These are phyloP conservation scores for Neodon shergylaensis DNA, from an alignment of 2,113 vertebrate species.

Conservation along the genomic window DNA sequence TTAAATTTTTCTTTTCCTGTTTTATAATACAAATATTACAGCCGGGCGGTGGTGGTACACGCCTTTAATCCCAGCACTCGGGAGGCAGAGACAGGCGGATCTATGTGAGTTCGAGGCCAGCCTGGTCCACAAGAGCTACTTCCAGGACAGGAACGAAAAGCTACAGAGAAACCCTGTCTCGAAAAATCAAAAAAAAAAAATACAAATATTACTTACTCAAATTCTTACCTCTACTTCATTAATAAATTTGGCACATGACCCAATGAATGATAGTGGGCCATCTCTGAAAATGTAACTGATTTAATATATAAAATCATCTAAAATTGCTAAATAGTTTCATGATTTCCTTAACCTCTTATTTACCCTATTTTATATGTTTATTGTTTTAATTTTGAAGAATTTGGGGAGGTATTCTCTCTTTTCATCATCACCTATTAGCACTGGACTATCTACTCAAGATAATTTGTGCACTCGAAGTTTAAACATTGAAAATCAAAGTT, in stretches of 20 bases:
- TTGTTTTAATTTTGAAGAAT: not conserved
- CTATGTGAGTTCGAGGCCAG: too few species aligned
- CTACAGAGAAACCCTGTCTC: too few species aligned
- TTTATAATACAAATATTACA: not conserved
- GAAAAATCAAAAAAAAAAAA: too few species aligned
- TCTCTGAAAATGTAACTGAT: not conserved
- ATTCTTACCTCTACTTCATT: not conserved
- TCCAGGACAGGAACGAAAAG: too few species aligned
- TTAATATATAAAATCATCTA: not conserved
- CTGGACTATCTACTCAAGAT: constrained; percentile 39
- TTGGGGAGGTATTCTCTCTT: not conserved
- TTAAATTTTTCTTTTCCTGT: not conserved
- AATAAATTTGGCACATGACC: not conserved
- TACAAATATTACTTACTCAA: not conserved
- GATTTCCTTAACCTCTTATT: not conserved
- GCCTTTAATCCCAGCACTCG: too few species aligned
- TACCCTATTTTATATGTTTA: not conserved
- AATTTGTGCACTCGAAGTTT: not conserved
- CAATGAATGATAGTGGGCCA: not conserved
- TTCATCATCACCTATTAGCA: not conserved
- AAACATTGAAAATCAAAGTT: constrained; percentile 12
- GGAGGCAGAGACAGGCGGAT: too few species aligned
- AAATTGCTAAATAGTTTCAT: not conserved
- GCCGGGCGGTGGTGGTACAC: too few species aligned
- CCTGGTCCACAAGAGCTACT: too few species aligned